These are phyloP conservation scores for Dynastes maya DNA, from an alignment of 2,888 invertebrate species.

Conservation along the genomic window DNA sequence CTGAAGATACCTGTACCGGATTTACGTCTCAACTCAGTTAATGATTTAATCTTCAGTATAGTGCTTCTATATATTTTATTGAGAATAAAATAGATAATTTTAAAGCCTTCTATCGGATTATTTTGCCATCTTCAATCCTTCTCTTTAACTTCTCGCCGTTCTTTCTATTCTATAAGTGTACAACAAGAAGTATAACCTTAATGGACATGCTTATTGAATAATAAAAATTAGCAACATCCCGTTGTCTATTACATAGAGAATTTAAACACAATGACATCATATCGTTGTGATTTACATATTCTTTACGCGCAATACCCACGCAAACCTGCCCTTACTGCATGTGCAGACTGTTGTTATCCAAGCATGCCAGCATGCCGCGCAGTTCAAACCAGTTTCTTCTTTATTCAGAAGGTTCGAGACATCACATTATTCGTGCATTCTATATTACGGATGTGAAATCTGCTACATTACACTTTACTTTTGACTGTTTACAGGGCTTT, in stretches of 20 bases:
- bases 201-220: constrained; percentile 31
- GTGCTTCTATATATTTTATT: too few relatives aligned
- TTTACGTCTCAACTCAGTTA: too few relatives aligned
- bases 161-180: neutral
- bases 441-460: too few relatives aligned
- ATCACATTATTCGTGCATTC: too few relatives aligned
- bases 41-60: too few relatives aligned
- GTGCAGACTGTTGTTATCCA: neutral
- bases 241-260: constrained; percentile 39
- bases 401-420: neutral
- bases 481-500: too few relatives aligned
- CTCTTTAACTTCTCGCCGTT: neutral
- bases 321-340: constrained; percentile 14
- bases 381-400: constrained; percentile 16
- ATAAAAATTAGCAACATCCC: constrained; percentile 40
- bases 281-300: constrained; percentile 35
- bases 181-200: constrained; percentile 8
- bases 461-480: too few relatives aligned
- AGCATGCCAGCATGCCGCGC: neutral
- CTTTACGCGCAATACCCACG: constrained; percentile 32
- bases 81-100: too few relatives aligned
- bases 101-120: too few relatives aligned
- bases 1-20: too few relatives aligned
- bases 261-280: constrained; percentile 42
- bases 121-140: too few relatives aligned